These are phyloP conservation scores for Onychomys leucogaster DNA, from an alignment of 2,797 vertebrate genomes.

Conservation along the genomic window DNA sequence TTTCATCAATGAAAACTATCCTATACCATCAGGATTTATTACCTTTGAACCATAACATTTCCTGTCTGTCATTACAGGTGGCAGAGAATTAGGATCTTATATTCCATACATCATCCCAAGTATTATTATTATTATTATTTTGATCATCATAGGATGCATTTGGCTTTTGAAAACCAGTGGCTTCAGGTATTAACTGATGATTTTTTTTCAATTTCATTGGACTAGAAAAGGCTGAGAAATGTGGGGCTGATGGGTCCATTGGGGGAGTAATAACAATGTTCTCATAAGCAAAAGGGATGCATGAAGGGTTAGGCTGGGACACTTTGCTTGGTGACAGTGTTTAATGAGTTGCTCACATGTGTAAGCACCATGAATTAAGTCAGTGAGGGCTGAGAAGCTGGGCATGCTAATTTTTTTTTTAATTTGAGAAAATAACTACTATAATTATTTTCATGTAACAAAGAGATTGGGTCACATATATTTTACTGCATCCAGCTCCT, in stretches of 20 bases:
- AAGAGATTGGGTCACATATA: background rate
- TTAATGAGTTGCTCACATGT: background rate
- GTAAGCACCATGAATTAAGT: background rate
- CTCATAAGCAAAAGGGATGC: background rate
- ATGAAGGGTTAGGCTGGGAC: background rate
- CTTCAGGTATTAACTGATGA: conserved; percentile 76
- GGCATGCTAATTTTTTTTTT: background rate
- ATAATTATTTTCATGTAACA: conserved; percentile 16
- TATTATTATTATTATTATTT: background rate
- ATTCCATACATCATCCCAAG: background rate
- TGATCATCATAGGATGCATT: conserved; percentile 52
- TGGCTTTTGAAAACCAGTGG: conserved; percentile 31
- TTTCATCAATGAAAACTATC: background rate
- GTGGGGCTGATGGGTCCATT: background rate
- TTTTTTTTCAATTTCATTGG: background rate
- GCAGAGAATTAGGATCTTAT: fast-evolving
- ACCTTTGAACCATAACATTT: conserved; percentile 14
- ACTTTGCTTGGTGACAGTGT: background rate
- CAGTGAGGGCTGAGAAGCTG: background rate
- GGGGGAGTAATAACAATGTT: background rate
- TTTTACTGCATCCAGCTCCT: background rate
- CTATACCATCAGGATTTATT: background rate
- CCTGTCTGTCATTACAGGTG: conserved; percentile 71
- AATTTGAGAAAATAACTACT: conserved; percentile 1
- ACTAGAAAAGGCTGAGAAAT: background rate